Evolutionary conservation across 2,888 invertebrate genomes (phyloP).

Genomic region (Tinea pellionella): DNA sequence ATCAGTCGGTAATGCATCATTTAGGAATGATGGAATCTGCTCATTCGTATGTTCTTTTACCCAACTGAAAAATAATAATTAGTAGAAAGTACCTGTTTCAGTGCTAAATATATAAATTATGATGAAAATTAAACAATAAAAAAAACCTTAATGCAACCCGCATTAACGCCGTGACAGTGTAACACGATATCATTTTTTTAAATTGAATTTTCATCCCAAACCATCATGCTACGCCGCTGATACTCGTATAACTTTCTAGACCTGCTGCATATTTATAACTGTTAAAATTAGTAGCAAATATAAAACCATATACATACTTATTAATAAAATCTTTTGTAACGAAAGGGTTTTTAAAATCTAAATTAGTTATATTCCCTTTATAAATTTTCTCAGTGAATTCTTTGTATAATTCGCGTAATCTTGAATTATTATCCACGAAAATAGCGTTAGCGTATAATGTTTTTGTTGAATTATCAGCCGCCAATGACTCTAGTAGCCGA

Average conservation of each 20-base stretch:
- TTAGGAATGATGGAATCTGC: slow-evolving; percentile 71
- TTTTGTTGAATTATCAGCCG: slow-evolving; percentile 30
- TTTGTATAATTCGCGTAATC: slow-evolving; percentile 64
- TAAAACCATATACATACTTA: slow-evolving; percentile 34
- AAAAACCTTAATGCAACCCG: too few relatives aligned
- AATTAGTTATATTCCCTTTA: slow-evolving; percentile 32
- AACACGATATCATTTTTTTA: too few relatives aligned
- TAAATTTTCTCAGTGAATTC: slow-evolving; percentile 66
- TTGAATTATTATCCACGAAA: slow-evolving; percentile 68
- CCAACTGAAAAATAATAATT: slow-evolving; percentile 59
- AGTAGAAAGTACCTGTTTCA: too few relatives aligned
- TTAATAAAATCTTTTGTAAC: slow-evolving; percentile 55
- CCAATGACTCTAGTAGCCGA: slow-evolving; percentile 44
- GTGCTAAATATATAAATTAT: too few relatives aligned
- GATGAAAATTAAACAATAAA: too few relatives aligned
- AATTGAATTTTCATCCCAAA: too few relatives aligned
- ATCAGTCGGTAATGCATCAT: slow-evolving; percentile 52
- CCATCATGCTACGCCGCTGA: too few relatives aligned
- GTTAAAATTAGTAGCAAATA: not conserved
- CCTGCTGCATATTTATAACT: not conserved
- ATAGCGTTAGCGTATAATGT: slow-evolving; percentile 68
- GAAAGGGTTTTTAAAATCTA: slow-evolving; percentile 26
- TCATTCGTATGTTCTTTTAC: slow-evolving; percentile 70
- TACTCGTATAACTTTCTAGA: too few relatives aligned
- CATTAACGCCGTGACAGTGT: too few relatives aligned